phyloP scores from a whole-genome alignment of 2,888 invertebrate genomes.

The Clusia tigrina region DNA sequence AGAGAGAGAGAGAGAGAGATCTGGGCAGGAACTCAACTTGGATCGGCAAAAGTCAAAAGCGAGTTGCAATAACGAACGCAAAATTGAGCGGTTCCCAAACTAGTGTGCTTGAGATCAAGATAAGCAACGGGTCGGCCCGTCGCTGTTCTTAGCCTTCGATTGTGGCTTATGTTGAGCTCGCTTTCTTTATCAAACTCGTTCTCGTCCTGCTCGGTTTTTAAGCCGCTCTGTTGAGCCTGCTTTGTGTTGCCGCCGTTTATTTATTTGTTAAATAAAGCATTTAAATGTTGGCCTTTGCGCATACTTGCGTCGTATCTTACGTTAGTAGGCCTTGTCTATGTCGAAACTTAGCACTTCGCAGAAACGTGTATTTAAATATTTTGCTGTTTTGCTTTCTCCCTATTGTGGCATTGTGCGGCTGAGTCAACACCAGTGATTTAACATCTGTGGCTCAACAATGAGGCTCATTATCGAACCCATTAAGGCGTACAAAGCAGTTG shows the following conservation, averaged over 20 bases:
- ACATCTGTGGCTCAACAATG: slow-evolving; percentile 36
- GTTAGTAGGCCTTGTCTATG: slow-evolving; percentile 52
- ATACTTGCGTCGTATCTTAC: slow-evolving; percentile 48
- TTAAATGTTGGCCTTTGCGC: slow-evolving; percentile 12
- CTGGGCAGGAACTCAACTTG: slow-evolving; percentile 17
- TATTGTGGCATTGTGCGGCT: slow-evolving; percentile 41
- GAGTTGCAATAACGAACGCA: slow-evolving; percentile 47
- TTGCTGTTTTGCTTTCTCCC: slow-evolving; percentile 27
- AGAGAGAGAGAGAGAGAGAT: too few species aligned
- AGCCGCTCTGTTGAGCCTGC: background rate
- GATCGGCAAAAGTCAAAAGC: slow-evolving; percentile 53
- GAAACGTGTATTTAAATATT: slow-evolving; percentile 38
- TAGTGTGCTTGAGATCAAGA: slow-evolving; percentile 27
- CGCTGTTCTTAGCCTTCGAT: slow-evolving; percentile 32
- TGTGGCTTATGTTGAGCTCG: slow-evolving; percentile 45
- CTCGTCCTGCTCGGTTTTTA: slow-evolving; percentile 14
- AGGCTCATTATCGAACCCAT: slow-evolving; percentile 35
- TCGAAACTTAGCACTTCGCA: too few species aligned
- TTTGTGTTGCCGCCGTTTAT: slow-evolving; percentile 26
- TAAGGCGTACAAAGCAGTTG: too few species aligned
- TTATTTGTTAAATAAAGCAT: slow-evolving; percentile 13
- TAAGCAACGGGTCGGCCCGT: background rate
- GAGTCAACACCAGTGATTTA: slow-evolving; percentile 49
- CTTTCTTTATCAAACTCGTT: slow-evolving; percentile 33
- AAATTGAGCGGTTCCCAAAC: slow-evolving; percentile 31